Evolutionary conservation across 1,140 invertebrate species (phyloP).

Genomic region (Meloidogyne chitwoodi): DNA sequence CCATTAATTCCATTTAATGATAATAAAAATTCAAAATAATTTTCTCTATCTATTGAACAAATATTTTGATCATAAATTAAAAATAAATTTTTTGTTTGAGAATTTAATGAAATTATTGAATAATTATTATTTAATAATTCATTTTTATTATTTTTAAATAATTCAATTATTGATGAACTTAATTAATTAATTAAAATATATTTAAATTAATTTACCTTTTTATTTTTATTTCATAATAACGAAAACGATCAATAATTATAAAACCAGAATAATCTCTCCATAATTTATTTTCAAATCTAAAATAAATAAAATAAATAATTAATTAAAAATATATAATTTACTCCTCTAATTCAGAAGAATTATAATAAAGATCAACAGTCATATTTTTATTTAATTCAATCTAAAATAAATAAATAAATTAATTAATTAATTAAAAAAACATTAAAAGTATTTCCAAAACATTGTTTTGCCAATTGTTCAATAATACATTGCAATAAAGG

Average conservation of each 20-base stretch:
- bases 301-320: conserved; percentile 6
- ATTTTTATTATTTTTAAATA: too few relatives aligned
- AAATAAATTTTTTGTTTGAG: conserved; percentile 15
- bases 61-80: conserved; percentile 29
- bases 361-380: conserved; percentile 45
- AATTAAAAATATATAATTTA: not conserved
- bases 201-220: conserved; percentile 16
- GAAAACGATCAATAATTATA: conserved; percentile 37
- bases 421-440: not conserved
- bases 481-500: conserved; percentile 41
- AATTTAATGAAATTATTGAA: not conserved
- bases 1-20: conserved; percentile 21
- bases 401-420: not conserved
- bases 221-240: conserved; percentile 40
- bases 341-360: conserved; percentile 21
- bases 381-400: conserved; percentile 30
- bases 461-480: not conserved
- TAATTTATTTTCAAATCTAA: conserved; percentile 28
- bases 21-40: conserved; percentile 19
- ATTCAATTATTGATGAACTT: not conserved
- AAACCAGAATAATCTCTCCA: conserved; percentile 44
- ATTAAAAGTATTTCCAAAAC: not conserved
- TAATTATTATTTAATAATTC: not conserved
- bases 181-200: not conserved
- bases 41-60: conserved; percentile 18